Base-by-base conservation (phyloP, 2,113 vertebrate genomes). In the Myotis yumanensis region DNA sequence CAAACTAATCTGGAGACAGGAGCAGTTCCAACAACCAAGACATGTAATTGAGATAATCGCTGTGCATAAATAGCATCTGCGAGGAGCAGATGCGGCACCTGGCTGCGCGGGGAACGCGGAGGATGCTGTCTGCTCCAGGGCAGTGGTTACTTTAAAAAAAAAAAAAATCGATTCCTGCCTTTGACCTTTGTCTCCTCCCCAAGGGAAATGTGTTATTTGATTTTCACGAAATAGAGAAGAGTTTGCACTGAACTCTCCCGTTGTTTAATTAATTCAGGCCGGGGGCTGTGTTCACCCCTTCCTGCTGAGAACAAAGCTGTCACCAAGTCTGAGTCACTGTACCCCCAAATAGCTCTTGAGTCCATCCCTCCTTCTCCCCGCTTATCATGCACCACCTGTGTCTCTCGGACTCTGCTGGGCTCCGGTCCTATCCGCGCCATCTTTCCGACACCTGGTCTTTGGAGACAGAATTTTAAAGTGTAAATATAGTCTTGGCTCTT, bases 1-100 rank as follows among this genome's bases (percentile, higher is more conserved):
- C 32, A 79, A 95, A 68, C 30, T 64, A 43, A 96, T 93, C 43
- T 37, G 86, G 96, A 97, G 97, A 96, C 95, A 93, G 6, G 43
- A 96, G 95, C 37, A 28, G 81, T 87, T 83, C 86, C 97, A 96
- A 54, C 95, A 94, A 92, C 95, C 92, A 10, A 76, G 96, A 73
- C 40, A 20, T 62, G 51, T 98, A 97, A 98, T 92, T 97, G 97
- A 96, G 97, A 96, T 97, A 94, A 97, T 97, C 1, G 20, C 72
- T 69, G 59, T 64, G 95, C 79, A 93, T 97, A 97, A 98, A 97
- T 97, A 96, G 97, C 98, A 98, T 68, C 98, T 98, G 98, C 35
- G 96, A 96, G 95, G 32, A 59, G 97, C 98, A 98, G 98, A 95
- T 97, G 98, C 52, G 71, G 95, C 98, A 98, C 97, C 98, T 98